Conservation (phyloP, 2,113 vertebrate genomes). For the Pogona vitticeps region DNA sequence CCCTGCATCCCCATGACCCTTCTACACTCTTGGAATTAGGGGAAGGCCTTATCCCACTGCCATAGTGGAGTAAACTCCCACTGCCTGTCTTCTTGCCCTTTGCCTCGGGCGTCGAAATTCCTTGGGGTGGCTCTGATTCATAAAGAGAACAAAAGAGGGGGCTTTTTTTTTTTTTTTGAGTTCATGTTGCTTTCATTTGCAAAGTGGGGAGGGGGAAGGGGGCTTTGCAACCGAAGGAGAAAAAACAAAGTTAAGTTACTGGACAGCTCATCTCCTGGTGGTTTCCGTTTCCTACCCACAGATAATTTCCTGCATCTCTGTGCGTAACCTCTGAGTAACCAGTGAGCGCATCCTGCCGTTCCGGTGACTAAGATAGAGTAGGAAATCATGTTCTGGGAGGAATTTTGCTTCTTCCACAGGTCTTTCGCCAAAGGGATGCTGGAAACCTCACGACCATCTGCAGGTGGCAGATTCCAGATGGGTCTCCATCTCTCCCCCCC, state of each 20-base stretch:
- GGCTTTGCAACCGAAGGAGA: too few species aligned
- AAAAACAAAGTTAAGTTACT: background rate
- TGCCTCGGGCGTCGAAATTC: background rate
- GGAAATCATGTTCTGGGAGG: background rate
- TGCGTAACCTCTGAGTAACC: background rate
- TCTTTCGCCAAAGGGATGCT: background rate
- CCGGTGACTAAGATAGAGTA: background rate
- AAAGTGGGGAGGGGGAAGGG: background rate
- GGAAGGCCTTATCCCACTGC: background rate
- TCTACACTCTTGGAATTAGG: too few species aligned
- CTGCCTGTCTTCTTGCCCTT: background rate
- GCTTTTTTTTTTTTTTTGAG: too few species aligned
- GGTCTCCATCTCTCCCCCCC: background rate
- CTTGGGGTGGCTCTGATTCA: too few species aligned
- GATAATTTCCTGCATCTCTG: background rate
- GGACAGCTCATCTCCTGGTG: background rate
- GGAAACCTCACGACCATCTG: background rate
- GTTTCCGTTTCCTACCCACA: background rate
- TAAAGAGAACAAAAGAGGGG: background rate
- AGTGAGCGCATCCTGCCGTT: background rate
- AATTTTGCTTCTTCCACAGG: background rate
- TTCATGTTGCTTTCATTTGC: background rate
- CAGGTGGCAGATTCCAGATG: slow-evolving; percentile 1
- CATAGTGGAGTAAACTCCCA: background rate
- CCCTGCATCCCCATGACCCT: too few species aligned